These are phyloP conservation scores for Rhinolophus ferrumequinum DNA, from an alignment of 2,113 vertebrate species.

Conservation along the genomic window DNA sequence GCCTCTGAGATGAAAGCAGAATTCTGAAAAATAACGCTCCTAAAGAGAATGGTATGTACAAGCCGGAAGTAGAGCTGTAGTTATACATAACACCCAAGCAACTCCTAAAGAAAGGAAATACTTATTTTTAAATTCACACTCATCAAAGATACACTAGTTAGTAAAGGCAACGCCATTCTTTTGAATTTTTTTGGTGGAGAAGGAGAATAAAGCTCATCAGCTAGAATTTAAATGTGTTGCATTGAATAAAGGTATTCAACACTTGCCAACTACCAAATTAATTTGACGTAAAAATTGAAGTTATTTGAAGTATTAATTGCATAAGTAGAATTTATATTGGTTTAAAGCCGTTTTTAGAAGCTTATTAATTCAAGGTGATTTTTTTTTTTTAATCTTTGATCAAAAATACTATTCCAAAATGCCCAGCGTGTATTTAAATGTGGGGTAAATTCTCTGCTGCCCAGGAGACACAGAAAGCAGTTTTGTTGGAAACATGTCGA, in stretches of 20 bases:
- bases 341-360: constrained; percentile 43
- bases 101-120: neutral
- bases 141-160: neutral
- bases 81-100: neutral
- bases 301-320: constrained; percentile 26
- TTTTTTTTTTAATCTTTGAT: neutral
- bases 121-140: neutral
- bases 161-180: neutral
- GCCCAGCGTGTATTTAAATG: neutral
- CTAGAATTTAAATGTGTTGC: constrained; percentile 1
- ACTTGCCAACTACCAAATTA: constrained; percentile 21
- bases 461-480: neutral
- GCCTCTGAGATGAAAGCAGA: neutral
- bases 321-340: constrained; percentile 20
- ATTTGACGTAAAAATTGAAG: constrained; percentile 4
- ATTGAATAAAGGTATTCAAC: neutral
- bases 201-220: neutral
- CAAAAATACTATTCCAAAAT: constrained; percentile 33
- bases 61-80: neutral
- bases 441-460: neutral
- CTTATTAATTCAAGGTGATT: constrained; percentile 14
- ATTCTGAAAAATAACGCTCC: neutral
- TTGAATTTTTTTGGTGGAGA: neutral
- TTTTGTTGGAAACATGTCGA: neutral
- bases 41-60: neutral